Evolutionary conservation across 1,140 invertebrate species (phyloP), one percentile per base, ranked within the genome.

Genomic region (Nebria ingens): DNA sequence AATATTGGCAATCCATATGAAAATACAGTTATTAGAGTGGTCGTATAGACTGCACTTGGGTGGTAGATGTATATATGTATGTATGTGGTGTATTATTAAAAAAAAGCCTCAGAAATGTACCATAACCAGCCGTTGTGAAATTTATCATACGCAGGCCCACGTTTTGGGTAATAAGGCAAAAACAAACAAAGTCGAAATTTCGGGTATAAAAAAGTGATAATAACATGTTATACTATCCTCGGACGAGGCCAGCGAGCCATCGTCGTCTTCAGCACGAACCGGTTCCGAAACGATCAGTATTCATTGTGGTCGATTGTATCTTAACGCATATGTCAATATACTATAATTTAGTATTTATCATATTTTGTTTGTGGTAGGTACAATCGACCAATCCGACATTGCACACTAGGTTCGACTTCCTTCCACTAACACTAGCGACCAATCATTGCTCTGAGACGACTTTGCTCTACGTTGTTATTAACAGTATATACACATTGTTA

Each of bases 341-440:
- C 64, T 68, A 65, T 68, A 68, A 68, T 68, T 68, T 68, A 64
- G 62, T 64, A 64, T 62, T 68, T 68, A 68, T 68, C 66, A 61
- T 61, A 62, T 63, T 65, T 64, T 63, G 62, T 57, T 63, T 62
- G 65, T 59, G 66, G 66, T 68, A 62, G 66, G 64, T 65, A 63
- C 59, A 63, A 38, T 59, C 51, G 61, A 38, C 61, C 64, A 62
- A 50, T n/a, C 19, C 13, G n/a, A n/a, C n/a, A n/a, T n/a, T n/a
- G n/a, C n/a, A n/a, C n/a, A n/a, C n/a, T n/a, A n/a, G n/a, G n/a
- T n/a, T n/a, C n/a, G n/a, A n/a, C n/a, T n/a, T n/a, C n/a, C n/a
- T n/a, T n/a, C n/a, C n/a, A n/a, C n/a, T n/a, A n/a, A n/a, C n/a
- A n/a, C n/a, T n/a, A n/a, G n/a, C n/a, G n/a, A n/a, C n/a, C n/a